Evolutionary conservation across 2,797 vertebrate species (phyloP), one percentile per base, ranked within the genome.

Genomic region (Paramormyrops hopkinsi): DNA sequence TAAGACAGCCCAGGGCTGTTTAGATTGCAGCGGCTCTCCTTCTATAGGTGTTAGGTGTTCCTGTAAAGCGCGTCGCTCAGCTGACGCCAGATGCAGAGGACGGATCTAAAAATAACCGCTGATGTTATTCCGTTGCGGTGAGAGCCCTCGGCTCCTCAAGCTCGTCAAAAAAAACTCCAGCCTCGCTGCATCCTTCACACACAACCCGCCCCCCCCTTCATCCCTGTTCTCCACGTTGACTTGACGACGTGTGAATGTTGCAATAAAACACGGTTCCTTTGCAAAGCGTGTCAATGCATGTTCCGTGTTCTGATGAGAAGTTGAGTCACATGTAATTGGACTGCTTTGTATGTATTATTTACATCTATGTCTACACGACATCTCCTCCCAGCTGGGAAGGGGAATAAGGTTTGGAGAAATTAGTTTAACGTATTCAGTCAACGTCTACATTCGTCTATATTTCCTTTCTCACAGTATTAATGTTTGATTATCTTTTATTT

Each of bases 61-160:
- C 85, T 76, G 65, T 22, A 76, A 89, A 62, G 37, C 85, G 48
- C 82, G 46, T 50, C 46, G 41, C 82, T 84, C 82, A 51, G 87
- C 85, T 44, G 48, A 89, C 92, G 89, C 90, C 88, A 86, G 89
- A 92, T 94, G 93, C 92, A 92, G 89, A 88, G 65, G 59, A 37
- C 88, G 90, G 44, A 89, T 90, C 92, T 92, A 92, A 93, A 93
- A 93, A 93, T 92, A 93, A 87, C 90, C 73, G 19, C 76, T 62
- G 41, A 59, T 89, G 89, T 91, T 90, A 82, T 91, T 90, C 44
- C 37, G 54, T 89, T 90, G 85, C 90, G 88, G 51, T 41, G 85
- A 86, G 85, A 86, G 14, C 7, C 85, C 14, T 79, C 14, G 37
- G 73, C 85, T 37, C 53, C 53, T 86, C 25, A 33, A 54, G 12